Evolutionary conservation across 2,888 invertebrate species (phyloP).

Genomic region (Gisinianus flammeolus): DNA sequence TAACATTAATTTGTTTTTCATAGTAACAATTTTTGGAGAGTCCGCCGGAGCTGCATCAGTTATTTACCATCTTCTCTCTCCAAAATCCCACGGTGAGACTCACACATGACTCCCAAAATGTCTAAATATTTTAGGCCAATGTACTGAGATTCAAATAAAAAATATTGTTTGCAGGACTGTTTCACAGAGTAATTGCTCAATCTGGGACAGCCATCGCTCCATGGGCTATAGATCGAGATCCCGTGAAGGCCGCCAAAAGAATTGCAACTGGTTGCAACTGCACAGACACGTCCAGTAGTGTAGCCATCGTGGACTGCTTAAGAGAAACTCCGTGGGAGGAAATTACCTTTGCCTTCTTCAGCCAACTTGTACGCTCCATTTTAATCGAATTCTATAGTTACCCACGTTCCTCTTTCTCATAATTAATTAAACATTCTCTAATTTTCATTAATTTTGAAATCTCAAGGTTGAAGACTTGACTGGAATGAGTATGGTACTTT

Average conservation of each 20-base stretch:
- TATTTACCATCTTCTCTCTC: constrained; percentile 22
- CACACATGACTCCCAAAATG: no score
- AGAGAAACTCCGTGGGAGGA: neutral
- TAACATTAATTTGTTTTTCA: no score
- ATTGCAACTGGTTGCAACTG: constrained; percentile 3
- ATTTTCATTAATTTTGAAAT: neutral
- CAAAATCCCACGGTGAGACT: constrained; percentile 2
- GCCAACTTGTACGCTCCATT: neutral
- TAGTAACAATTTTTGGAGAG: constrained; percentile 41
- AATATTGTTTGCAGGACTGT: constrained; percentile 35
- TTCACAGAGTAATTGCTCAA: constrained; percentile 45
- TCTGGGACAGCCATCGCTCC: constrained; percentile 46
- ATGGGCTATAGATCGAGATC: constrained; percentile 46
- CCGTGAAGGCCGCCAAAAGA: constrained; percentile 22
- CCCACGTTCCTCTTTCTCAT: no score
- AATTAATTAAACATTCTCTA: no score
- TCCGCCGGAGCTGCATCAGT: constrained; percentile 26
- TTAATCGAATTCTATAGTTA: no score
- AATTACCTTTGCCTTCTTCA: neutral
- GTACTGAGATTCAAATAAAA: constrained; percentile 17
- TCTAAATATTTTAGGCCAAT: neutral
- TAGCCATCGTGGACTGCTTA: constrained; percentile 15
- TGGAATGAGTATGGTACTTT: neutral
- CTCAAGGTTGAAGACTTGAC: neutral
- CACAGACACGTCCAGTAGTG: neutral